phyloP scores from a whole-genome alignment of 2,797 vertebrate genomes.

The Gymnopithys bicolor region DNA sequence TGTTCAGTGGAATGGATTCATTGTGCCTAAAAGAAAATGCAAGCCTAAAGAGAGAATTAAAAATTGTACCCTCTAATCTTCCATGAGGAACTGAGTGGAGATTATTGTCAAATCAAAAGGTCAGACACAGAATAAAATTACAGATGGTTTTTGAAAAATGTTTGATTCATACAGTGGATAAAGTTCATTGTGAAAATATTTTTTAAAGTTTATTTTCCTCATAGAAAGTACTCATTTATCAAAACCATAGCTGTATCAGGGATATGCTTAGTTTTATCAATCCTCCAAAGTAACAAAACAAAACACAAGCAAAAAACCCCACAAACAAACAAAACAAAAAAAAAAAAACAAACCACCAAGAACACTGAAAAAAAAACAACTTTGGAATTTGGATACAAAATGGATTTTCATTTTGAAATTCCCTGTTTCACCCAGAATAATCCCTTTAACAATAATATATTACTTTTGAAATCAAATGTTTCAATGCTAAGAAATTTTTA shows the following conservation, averaged over 20 bases:
- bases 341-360: not conserved
- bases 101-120: not conserved
- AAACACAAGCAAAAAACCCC: not conserved
- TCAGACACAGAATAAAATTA: not conserved
- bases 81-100: not conserved
- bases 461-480: not conserved
- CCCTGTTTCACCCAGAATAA: not conserved
- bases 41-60: slow-evolving; percentile 6
- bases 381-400: not conserved
- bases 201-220: not conserved
- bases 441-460: not conserved
- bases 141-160: not conserved
- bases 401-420: not conserved
- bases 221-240: not conserved
- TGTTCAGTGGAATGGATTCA: not conserved
- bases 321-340: not conserved
- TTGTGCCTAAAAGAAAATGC: not conserved
- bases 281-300: not conserved
- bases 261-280: not conserved
- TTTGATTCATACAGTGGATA: not conserved
- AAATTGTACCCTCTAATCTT: not conserved
- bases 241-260: not conserved
- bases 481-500: not conserved
- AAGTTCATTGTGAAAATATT: not conserved
- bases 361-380: not conserved